Conservation (phyloP, 1,140 invertebrate species). For the Drosophila pseudoananassae region DNA sequence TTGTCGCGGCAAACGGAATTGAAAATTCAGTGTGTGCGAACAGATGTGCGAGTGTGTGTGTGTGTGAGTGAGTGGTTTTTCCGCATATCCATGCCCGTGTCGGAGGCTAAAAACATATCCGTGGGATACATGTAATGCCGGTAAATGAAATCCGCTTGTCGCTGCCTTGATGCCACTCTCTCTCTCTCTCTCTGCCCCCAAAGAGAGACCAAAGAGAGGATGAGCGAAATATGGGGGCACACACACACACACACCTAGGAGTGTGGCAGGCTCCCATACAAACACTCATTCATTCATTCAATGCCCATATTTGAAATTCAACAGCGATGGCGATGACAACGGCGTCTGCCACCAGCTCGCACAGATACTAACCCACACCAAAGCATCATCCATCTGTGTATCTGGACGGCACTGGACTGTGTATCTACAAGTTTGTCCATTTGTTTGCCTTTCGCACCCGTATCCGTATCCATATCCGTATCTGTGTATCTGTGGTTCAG, state of each 20-base stretch:
- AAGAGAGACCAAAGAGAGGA: constrained; percentile 1
- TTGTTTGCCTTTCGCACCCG: constrained; percentile 42
- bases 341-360: constrained; percentile 25
- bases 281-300: constrained; percentile 71
- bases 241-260: neutral
- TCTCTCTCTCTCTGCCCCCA: constrained; percentile 13
- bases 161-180: constrained; percentile 41
- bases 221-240: neutral
- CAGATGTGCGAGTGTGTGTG: constrained; percentile 25
- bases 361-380: constrained; percentile 27
- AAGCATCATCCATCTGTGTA: constrained; percentile 30
- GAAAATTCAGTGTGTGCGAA: constrained; percentile 63
- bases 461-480: constrained; percentile 57
- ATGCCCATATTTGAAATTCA: constrained; percentile 72
- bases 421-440: constrained; percentile 62
- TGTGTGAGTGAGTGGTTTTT: constrained; percentile 33
- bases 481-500: constrained; percentile 75
- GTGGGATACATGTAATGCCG: constrained; percentile 81
- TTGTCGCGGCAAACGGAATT: constrained; percentile 80
- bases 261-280: constrained; percentile 15
- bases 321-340: constrained; percentile 78
- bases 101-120: constrained; percentile 78
- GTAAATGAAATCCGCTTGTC: constrained; percentile 81
- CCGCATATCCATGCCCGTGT: constrained; percentile 74
- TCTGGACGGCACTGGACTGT: constrained; percentile 27